Base-by-base conservation (phyloP, 2,797 vertebrate genomes). In the Falco biarmicus region DNA sequence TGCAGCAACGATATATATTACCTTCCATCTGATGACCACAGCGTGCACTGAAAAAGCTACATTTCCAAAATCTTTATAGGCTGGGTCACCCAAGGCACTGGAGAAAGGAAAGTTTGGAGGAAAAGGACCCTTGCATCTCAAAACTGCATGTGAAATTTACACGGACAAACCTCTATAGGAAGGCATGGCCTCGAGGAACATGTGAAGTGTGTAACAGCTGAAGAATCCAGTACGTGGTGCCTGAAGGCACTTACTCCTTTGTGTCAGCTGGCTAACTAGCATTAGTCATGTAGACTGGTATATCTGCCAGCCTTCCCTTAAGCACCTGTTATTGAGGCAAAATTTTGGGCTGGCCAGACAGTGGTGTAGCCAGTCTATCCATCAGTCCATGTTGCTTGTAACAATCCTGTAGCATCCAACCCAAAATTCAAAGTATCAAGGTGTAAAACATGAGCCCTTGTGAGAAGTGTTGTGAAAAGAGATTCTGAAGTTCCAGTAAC, bases 161-260 rank as follows among this genome's bases (percentile, higher is more conserved):
- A 50, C 0, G 0, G 37, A 47, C 11, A 63, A 26, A 21, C 4
- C 22, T 8, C 22, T 8, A 8, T 18, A 18, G 24, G 45, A 85
- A 53, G 11, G 13, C 53, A 41, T 17, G 10, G 54, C 8, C 51
- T 84, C 21, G 4, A 11, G 78, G 53, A 71, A 69, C 5, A 3
- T 4, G 1, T 24, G 51, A 39, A 81, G 22, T 25, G 65, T 43
- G 4, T 32, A 69, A 75, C 29, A 81, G 32, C 32, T 65, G 69
- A 68, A 76, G 28, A 81, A 47, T 28, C 34, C 4, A 0, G 2
- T 18, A 64, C 3, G 0, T 1, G 1, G 15, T 86, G 45, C 24
- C 45, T 65, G 28, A 7, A 92, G 57, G 64, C 19, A 64, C 2
- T 1, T 24, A 47, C 6, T 80, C 24, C 24, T 59, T 57, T 75